Evolutionary conservation across 1,140 invertebrate genomes (phyloP).

Genomic region (Lepidostoma basale): DNA sequence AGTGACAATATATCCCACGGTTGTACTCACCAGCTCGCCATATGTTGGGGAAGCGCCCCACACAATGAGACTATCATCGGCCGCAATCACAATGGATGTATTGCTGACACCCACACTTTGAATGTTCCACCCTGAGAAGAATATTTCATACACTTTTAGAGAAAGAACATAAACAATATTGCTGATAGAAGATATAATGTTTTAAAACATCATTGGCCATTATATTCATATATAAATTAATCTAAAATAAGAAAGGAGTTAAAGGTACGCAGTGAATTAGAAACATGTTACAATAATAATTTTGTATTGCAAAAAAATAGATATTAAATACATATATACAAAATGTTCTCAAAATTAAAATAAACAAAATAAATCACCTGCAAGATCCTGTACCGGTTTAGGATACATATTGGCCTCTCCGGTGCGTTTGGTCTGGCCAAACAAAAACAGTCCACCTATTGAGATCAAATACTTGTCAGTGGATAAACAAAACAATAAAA

Average conservation of each 20-base stretch:
- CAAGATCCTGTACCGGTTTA: constrained; percentile 89
- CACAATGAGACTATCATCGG: constrained; percentile 87
- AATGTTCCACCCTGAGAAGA: constrained; percentile 77
- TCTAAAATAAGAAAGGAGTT: too few species aligned
- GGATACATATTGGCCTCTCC: constrained; percentile 97
- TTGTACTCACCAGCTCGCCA: constrained; percentile 79
- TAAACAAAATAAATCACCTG: constrained; percentile 55
- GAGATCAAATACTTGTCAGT: neutral
- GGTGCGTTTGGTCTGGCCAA: constrained; percentile 89
- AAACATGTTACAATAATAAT: too few species aligned
- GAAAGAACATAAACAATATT: neutral
- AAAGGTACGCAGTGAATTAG: too few species aligned
- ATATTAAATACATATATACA: too few species aligned
- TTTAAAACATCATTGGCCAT: too few species aligned
- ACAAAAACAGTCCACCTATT: constrained; percentile 75
- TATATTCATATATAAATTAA: too few species aligned
- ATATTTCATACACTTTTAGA: neutral
- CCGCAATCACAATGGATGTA: constrained; percentile 85
- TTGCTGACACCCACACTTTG: constrained; percentile 78
- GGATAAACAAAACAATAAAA: too few species aligned
- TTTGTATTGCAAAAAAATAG: too few species aligned
- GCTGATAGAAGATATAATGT: neutral
- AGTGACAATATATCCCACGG: too few species aligned
- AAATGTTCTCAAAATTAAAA: neutral
- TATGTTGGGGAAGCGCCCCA: constrained; percentile 92